Base-by-base conservation (phyloP, 2,888 invertebrate species). In the Ptychoptera albimana region DNA sequence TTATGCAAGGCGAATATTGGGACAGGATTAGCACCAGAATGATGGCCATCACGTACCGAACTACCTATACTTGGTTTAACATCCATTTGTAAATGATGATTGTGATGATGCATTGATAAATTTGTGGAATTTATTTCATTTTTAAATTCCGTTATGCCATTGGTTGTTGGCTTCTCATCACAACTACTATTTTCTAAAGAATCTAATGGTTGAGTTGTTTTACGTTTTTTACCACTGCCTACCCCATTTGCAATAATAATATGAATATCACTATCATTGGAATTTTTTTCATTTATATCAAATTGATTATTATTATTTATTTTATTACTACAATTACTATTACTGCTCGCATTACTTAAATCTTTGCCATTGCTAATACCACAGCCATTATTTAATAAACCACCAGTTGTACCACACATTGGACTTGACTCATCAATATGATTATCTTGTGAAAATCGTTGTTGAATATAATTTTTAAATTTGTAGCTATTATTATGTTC, bases 401-500 rank as follows among this genome's bases (percentile, higher is more conserved):
- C 23, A 32, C 10, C 23, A 5, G 23, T 23, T 23, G 23, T 23
- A 23, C 23, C 23, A 23, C 23, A 23, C 23, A 23, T 23, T 23
- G 23, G 7, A 23, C 23, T 23, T 7, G 23, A 62, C 45, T 64
- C 64, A 47, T 64, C 63, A 37, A 49, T 10, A 50, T 71, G 71
- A 16, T 71, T 52, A 46, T 65, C 75, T 49, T 73, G 68, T 2
- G 75, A 75, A 51, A 93, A 93, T 47, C 93, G 71, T 60, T 91
- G 80, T 57, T 92, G 89, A 52, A 94, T 93, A 58, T 83, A 86
- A 56, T 86, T 92, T 68, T 94, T 94, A 69, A 91, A 93, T 68
- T 93, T 93, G 69, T 92, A 93, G 53, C 75, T 75, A 39, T 73
- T 52, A 50, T 66, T 64, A 55, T 58, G 67, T 53, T 63, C 70